A percentile compares a stretch with the other conserved stretches of the same genome.
Conservation (phyloP, 2,888 invertebrate genomes). For the Conchocele bisecta region DNA sequence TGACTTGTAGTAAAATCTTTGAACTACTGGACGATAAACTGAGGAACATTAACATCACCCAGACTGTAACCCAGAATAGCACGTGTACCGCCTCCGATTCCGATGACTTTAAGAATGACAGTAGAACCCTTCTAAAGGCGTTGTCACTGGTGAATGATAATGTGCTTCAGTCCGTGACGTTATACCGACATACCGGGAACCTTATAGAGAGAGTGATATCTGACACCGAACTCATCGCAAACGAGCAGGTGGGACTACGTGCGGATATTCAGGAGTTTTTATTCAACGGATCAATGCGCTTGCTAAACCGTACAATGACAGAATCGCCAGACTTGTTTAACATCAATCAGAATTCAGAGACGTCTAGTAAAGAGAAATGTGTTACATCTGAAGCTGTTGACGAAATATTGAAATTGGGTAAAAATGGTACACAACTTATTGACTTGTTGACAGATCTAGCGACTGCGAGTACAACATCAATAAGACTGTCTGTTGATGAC, state of each 20-base stretch:
- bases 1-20: conserved; percentile 45
- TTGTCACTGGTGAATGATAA: conserved; percentile 67
- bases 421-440: conserved; percentile 57
- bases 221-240: conserved; percentile 67
- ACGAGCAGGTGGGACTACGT: conserved; percentile 64
- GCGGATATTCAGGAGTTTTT: conserved; percentile 58
- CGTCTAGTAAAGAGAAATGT: conserved; percentile 34
- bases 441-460: conserved; percentile 71
- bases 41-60: conserved; percentile 26
- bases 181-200: conserved; percentile 66
- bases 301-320: conserved; percentile 42
- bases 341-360: neutral
- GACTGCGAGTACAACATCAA: conserved; percentile 64
- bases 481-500: conserved; percentile 56
- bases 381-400: conserved; percentile 42
- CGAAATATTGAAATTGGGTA: conserved; percentile 49
- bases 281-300: conserved; percentile 42
- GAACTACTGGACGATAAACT: conserved; percentile 47
- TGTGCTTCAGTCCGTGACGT: conserved; percentile 67
- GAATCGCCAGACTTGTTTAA: conserved; percentile 28
- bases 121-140: conserved; percentile 58
- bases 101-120: conserved; percentile 48
- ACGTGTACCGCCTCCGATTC: conserved; percentile 17
- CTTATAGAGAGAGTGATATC: conserved; percentile 68
- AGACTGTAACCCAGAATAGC: conserved; percentile 22